phyloP scores from a whole-genome alignment of 92 coral and sea anemone species.

The Ricordea florida region DNA sequence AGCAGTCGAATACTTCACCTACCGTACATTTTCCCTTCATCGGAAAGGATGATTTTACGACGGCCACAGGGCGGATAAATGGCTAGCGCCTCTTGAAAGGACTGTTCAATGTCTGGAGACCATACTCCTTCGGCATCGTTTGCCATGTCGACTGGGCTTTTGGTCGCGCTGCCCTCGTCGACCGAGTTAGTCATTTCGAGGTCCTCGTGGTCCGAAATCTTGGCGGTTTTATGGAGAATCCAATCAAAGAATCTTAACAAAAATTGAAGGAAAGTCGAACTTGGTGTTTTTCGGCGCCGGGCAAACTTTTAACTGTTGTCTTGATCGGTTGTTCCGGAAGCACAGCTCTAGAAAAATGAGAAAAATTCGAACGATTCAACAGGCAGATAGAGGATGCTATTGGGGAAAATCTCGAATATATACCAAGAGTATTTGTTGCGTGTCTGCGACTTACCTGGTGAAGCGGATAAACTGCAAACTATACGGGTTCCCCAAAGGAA shows the following conservation, averaged over 20 bases:
- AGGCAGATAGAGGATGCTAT: conserved; percentile 68
- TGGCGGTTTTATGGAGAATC: conserved; percentile 56
- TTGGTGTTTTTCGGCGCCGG: conserved; percentile 15
- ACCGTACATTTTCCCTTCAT: conserved; percentile 99
- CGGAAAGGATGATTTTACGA: conserved; percentile 95
- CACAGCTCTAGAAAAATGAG: conserved; percentile 93
- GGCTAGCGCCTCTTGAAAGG: conserved; percentile 98
- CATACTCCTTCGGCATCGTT: conserved; percentile 99
- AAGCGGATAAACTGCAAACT: conserved; percentile 1
- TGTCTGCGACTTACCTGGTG: conserved; percentile 19
- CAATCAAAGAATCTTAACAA: not conserved
- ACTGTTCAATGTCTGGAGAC: conserved; percentile 99
- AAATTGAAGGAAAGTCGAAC: conserved; percentile 29
- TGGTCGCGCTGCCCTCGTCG: conserved; percentile 92
- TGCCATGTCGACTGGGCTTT: conserved; percentile 99
- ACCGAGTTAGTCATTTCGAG: conserved; percentile 90
- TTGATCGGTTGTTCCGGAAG: conserved; percentile 97
- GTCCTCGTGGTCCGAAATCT: conserved; percentile 83
- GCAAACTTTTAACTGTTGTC: conserved; percentile 68
- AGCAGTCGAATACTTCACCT: conserved; percentile 24
- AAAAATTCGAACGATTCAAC: conserved; percentile 99
- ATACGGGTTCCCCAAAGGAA: not conserved
- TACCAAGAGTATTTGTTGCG: not conserved
- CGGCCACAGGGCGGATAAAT: conserved; percentile 99
- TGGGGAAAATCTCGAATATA: conserved; percentile 75